Conservation (phyloP, 2,888 invertebrate species). For the Drosophila neonasuta region DNA sequence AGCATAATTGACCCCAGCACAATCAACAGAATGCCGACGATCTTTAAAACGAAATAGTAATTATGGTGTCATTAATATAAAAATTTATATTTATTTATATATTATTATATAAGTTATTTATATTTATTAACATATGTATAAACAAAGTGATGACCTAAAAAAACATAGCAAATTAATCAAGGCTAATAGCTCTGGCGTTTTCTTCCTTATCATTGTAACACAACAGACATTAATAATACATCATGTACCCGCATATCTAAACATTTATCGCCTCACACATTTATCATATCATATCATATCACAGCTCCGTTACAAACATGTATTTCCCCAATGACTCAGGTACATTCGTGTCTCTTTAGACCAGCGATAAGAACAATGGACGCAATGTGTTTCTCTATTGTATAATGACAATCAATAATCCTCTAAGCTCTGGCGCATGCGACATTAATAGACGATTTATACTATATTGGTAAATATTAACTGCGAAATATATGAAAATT, state of each 20-base stretch:
- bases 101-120: background rate
- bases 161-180: background rate
- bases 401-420: slow-evolving; percentile 26
- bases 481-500: slow-evolving; percentile 8
- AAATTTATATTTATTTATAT: background rate
- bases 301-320: slow-evolving; percentile 27
- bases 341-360: slow-evolving; percentile 14
- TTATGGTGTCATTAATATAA: background rate
- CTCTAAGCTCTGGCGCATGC: slow-evolving; percentile 43
- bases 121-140: background rate
- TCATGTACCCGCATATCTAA: slow-evolving; percentile 17
- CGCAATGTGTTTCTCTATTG: slow-evolving; percentile 5
- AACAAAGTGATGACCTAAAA: background rate
- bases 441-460: slow-evolving; percentile 11
- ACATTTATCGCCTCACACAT: slow-evolving; percentile 13
- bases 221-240: slow-evolving; percentile 26
- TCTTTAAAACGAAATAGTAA: slow-evolving; percentile 81
- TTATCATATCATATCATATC: slow-evolving; percentile 33
- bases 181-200: background rate
- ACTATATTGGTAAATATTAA: background rate
- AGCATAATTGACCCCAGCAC: slow-evolving; percentile 87
- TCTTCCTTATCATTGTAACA: slow-evolving; percentile 25
- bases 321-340: slow-evolving; percentile 36
- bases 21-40: slow-evolving; percentile 87
- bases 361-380: slow-evolving; percentile 35